Base-by-base conservation (phyloP, 37 sponge, comb jelly and placozoan genomes). In the Mnemiopsis leidyi region DNA sequence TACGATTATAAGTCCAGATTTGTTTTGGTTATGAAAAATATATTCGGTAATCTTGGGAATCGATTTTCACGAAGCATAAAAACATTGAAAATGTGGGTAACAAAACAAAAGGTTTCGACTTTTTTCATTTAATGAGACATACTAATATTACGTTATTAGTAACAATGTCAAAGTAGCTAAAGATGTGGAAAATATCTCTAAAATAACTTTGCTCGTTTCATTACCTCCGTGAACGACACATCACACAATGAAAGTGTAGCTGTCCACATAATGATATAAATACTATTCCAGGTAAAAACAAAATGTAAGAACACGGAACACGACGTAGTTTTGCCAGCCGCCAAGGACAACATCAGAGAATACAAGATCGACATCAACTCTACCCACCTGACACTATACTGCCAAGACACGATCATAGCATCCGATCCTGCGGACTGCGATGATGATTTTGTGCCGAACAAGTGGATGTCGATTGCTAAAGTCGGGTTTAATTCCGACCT, bases 321-420 rank as follows among this genome's bases (percentile, higher is more conserved):
- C 30, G 30, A n/a, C 25, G 75, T 71, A n/a, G 30, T 29, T 13
- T 71, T 71, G 20, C 75, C 75, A 5, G 75, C 25, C n/a, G 75
- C 75, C 20, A 28, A 29, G 26, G 30, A 29, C 75, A 71, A 71
- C 75, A 71, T 29, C 30, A 71, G 75, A 71, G 30, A 29, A n/a
- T 71, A 71, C n/a, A 71, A n/a, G 5, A 71, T 71, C 3, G 75
- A n/a, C n/a, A 71, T 71, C 75, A 71, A 71, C 75, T 29, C 75
- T 5, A 71, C 75, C 30, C 75, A 71, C n/a, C 75, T 71, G 75
- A 71, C 75, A 2, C 30, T 71, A 18, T 29, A 71, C 25, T 71
- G 75, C 30, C 61, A 48, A n/a, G n/a, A n/a, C n/a, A n/a, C n/a
- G 68, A 20, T 67, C 20, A 21, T 67, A 67, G 68, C 20, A 67